Conservation (phyloP, 1,140 invertebrate species). For the Drosophila bifasciata region DNA sequence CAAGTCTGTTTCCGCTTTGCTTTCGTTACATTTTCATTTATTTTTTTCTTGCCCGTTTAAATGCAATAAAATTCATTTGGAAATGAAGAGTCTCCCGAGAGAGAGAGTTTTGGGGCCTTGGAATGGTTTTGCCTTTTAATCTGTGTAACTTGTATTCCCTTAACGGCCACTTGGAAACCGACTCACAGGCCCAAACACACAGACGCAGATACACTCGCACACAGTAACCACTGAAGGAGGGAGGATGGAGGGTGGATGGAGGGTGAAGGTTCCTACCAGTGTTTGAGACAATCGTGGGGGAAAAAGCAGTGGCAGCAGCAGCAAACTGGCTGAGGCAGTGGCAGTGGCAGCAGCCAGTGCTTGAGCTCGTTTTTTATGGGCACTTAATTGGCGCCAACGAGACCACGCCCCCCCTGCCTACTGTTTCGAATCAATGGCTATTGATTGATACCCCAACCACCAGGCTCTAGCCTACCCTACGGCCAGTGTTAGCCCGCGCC, state of each 20-base stretch:
- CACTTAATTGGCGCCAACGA: conserved; percentile 72
- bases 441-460: conserved; percentile 66
- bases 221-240: not conserved
- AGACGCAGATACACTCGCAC: not conserved
- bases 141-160: conserved; percentile 39
- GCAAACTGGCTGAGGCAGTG: conserved; percentile 16
- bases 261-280: not conserved
- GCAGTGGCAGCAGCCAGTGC: conserved; percentile 19
- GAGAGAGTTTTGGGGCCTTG: not conserved
- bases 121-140: not conserved
- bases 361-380: conserved; percentile 63
- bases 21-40: no score
- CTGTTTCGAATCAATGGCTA: conserved; percentile 60
- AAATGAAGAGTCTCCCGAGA: no score
- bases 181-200: conserved; percentile 9
- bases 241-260: no score
- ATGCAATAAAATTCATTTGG: no score
- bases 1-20: no score
- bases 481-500: not conserved
- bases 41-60: no score
- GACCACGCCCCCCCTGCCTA: conserved; percentile 45
- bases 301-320: conserved; percentile 7
- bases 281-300: conserved; percentile 59
- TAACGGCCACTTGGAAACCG: conserved; percentile 52
- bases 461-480: conserved; percentile 3